Percentiles rank a stretch among this genome's conserved stretches.
These are phyloP conservation scores for Oenanthe melanoleuca DNA, from an alignment of 2,113 vertebrate genomes.

Conservation along the genomic window DNA sequence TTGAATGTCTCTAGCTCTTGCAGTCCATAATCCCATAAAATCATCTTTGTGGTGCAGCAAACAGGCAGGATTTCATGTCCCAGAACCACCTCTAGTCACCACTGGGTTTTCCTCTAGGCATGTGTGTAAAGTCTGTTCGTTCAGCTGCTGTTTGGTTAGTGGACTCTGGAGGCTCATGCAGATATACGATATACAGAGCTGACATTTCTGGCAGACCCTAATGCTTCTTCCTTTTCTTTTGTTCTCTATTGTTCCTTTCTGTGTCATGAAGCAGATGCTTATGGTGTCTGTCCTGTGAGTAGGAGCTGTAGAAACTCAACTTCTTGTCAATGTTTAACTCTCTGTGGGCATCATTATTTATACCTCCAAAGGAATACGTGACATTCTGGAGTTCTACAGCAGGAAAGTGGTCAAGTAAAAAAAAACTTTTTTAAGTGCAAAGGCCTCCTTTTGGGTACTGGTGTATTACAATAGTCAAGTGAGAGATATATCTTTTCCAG, in stretches of 20 bases:
- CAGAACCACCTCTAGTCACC: neutral
- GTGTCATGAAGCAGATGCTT: neutral
- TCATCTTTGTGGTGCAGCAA: neutral
- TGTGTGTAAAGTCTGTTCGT: neutral
- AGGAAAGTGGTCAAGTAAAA: neutral
- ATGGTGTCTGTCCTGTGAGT: neutral
- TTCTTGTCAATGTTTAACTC: neutral
- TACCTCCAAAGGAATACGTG: neutral
- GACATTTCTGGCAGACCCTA: neutral
- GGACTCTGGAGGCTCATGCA: neutral
- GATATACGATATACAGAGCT: neutral
- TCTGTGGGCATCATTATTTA: neutral
- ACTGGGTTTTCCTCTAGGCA: neutral
- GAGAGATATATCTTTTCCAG: neutral
- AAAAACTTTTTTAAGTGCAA: neutral
- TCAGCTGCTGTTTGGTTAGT: neutral
- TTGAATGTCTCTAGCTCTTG: neutral
- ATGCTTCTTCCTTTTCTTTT: neutral
- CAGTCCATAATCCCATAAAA: neutral
- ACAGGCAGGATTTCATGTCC: neutral
- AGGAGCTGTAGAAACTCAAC: neutral
- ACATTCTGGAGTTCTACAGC: neutral
- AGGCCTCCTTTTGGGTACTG: neutral
- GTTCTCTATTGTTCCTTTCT: neutral
- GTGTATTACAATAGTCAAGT: neutral